Base-by-base conservation (phyloP, 2,113 vertebrate genomes). In the Blennius ocellaris region DNA sequence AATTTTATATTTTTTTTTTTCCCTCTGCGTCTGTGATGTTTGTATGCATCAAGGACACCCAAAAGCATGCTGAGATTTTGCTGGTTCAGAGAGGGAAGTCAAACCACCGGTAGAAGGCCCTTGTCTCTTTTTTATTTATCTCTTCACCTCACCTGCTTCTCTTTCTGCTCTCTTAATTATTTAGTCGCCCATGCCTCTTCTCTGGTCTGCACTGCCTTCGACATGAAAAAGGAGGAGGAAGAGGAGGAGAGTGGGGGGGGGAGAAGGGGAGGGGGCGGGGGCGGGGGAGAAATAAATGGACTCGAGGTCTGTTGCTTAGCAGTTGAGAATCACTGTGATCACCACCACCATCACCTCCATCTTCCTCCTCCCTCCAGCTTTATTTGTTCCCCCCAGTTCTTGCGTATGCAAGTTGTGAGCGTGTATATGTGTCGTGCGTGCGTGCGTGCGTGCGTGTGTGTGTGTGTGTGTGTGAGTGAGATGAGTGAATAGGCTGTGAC, bases 401-500 rank as follows among this genome's bases (percentile, higher is more conserved):
- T 74, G 63, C 58, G 44, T 65, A 76, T 87, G 81, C 47, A 69
- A 72, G 57, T 70, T 67, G 69, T 62, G 58, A 53, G 76, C 78
- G 8, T 30, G 21, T n/a, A n/a, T n/a, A n/a, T n/a, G n/a, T n/a
- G n/a, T n/a, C n/a, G n/a, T 62, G 58, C 50, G 76, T 80, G 8
- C n/a, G n/a, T n/a, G n/a, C n/a, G n/a, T n/a, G n/a, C n/a, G n/a
- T n/a, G n/a, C n/a, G n/a, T n/a, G n/a, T n/a, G n/a, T n/a, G n/a
- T n/a, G n/a, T n/a, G n/a, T n/a, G n/a, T n/a, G n/a, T n/a, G n/a
- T n/a, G n/a, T 70, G 67, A 54, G 56, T 81, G 81, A 78, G 76
- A 52, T 89, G 94, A 91, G 89, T 90, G 94, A 94, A 91, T 92
- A 85, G 90, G 92, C 92, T 85, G 89, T 91, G 88, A 92, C 94